These are phyloP conservation scores for Nasonovia ribisnigri DNA, from an alignment of 2,888 invertebrate genomes.

Conservation along the genomic window DNA sequence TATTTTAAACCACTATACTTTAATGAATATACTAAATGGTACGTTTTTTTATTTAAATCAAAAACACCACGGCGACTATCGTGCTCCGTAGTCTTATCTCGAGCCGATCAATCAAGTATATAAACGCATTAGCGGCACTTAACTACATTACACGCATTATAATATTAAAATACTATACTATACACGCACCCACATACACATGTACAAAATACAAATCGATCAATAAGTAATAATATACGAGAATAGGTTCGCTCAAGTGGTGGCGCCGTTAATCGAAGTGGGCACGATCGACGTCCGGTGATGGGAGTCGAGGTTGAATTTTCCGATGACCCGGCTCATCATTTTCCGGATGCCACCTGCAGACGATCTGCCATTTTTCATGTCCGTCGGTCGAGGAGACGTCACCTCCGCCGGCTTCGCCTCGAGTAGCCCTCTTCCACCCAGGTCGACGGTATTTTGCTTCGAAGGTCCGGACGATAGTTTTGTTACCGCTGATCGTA, in stretches of 20 bases:
- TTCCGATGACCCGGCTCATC: not conserved
- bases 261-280: not conserved
- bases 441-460: not conserved
- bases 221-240: not conserved
- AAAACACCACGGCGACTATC: not conserved
- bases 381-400: not conserved
- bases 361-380: not conserved
- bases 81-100: not conserved
- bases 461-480: not conserved
- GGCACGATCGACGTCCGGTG: not conserved
- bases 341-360: not conserved
- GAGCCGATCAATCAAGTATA: not conserved
- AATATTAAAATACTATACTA: not conserved
- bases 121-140: not conserved
- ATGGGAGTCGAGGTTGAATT: not conserved
- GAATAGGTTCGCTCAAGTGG: not conserved
- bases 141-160: not conserved
- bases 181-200: not conserved
- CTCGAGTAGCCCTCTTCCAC: not conserved
- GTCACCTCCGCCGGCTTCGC: not conserved
- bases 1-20: too few relatives aligned
- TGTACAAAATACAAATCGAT: not conserved
- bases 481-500: not conserved
- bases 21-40: not conserved
- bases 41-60: not conserved